Base-by-base conservation (phyloP, 1,140 invertebrate species). In the Drosophila tristis region DNA sequence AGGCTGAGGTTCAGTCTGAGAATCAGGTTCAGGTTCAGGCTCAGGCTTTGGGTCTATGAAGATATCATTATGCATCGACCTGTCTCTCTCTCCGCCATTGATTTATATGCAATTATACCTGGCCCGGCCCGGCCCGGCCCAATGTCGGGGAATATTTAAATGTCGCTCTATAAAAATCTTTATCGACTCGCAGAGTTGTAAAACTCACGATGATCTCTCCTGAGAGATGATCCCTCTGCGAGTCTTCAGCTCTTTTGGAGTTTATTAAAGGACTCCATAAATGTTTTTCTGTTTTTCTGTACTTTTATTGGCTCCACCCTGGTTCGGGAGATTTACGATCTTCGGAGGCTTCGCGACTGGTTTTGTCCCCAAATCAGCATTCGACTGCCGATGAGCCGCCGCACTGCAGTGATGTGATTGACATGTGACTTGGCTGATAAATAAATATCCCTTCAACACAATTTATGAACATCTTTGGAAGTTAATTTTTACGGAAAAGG, bases 181-280 rank as follows among this genome's bases (percentile, higher is more conserved):
- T 80, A 80, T 80, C 51, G 73, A 62, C 45, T 47, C 53, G 6
- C n/a, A 45, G 15, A 56, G 76, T 39, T 68, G 54, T 78, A 61
- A 67, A 79, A 67, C 44, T 55, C 54, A 44, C 63, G 31, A 55
- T 45, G 29, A 71, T 49, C 50, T 72, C 74, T 35, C 39, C 29
- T 48, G 31, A 9, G 31, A 13, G 2, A 13, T n/a, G 15, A 39
- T 47, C 23, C 11, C 35, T 39, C 35, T 5, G 3, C 4, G 9
- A n/a, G 11, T 2, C 5, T 58, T 2, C 9, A 63, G 39, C 15
- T 44, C n/a, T 57, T 31, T 51, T 51, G 11, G 11, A 74, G 82
- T 78, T 78, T 87, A 86, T 86, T 86, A 86, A 86, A 86, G 81
- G 81, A 87, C 70, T 81, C 78, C 59, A 78, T 81, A 87, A 78